phyloP scores from a whole-genome alignment of 2,113 vertebrate species.

The Rhodinocichla rosea region DNA sequence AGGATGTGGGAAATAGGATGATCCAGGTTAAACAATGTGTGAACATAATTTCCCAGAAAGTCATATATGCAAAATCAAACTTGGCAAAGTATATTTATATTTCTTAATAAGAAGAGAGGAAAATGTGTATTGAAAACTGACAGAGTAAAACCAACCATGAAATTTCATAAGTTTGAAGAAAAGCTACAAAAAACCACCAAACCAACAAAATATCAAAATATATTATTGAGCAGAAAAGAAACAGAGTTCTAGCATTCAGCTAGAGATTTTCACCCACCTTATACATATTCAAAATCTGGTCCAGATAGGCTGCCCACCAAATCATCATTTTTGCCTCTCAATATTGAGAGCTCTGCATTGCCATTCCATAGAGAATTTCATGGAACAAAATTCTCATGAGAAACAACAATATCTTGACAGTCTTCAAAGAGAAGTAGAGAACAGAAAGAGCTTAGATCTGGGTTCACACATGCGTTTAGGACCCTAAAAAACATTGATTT shows the following conservation, averaged over 20 bases:
- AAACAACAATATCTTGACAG: neutral
- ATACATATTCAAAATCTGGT: neutral
- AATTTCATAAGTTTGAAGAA: neutral
- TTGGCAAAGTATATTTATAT: conserved; percentile 41
- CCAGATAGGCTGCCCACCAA: neutral
- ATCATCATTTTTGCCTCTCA: neutral
- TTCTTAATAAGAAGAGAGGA: conserved; percentile 31
- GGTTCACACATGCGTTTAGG: neutral
- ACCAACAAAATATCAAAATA: neutral
- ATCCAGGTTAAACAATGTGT: conserved; percentile 27
- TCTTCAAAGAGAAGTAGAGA: neutral
- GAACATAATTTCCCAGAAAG: conserved; percentile 1
- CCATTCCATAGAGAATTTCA: neutral
- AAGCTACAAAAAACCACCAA: neutral
- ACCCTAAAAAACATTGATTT: neutral
- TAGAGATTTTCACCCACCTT: neutral
- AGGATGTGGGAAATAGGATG: conserved; percentile 11
- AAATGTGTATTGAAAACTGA: neutral
- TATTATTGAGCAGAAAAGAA: neutral
- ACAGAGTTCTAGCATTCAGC: neutral
- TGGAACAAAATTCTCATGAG: neutral
- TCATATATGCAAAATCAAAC: conserved; percentile 2
- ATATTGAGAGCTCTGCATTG: neutral
- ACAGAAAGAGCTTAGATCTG: neutral
- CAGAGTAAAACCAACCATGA: neutral